Base-by-base conservation (phyloP, 2,888 invertebrate species). In the Oligia latruncula region DNA sequence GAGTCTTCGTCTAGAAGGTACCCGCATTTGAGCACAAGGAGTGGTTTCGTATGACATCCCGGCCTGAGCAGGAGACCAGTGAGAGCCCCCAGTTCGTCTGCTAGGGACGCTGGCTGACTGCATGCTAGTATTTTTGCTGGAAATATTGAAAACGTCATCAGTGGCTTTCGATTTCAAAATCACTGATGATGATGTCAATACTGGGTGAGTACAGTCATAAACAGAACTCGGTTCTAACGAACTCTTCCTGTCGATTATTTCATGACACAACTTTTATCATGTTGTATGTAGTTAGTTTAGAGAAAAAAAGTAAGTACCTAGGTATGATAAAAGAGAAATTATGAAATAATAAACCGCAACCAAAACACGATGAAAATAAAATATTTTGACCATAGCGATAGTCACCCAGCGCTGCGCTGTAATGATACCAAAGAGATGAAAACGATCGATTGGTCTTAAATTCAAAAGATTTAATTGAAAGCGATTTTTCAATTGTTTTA, bases 1-100 rank as follows among this genome's bases (percentile, higher is more conserved):
- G 98, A 98, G 92, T 99, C 98, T 92, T 98, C 98, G 90, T 98
- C 98, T 89, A 98, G 97, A 58, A 98, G 95, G 92, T 98, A 98
- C 75, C 98, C 98, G 90, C 98, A 98, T 94, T 98, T 98, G 89
- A 98, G 97, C 87, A 98, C 97, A 80, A 98, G 94, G 72, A 98
- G 97, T 55, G 98, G 97, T 72, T 97, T 95, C 11, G 96, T 95
- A 79, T 95, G 95, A 87, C 95, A 94, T 66, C 95, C 94, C 66
- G 96, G 95, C 83, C 96, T 91, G 65, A 95, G 91, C 35, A 95
- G 92, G 60, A 95, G 91, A 35, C 95, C 95, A 55, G 95, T 93
- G 78, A 95, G 91, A n/a, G 96, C 95, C 23, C 97, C 97, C 81
- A 98, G 93, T 92, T 98, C 98, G 86, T 98, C 98, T 71, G 98